These are phyloP conservation scores for Metacarcinus magister DNA, from an alignment of 2,888 invertebrate genomes.

Conservation along the genomic window DNA sequence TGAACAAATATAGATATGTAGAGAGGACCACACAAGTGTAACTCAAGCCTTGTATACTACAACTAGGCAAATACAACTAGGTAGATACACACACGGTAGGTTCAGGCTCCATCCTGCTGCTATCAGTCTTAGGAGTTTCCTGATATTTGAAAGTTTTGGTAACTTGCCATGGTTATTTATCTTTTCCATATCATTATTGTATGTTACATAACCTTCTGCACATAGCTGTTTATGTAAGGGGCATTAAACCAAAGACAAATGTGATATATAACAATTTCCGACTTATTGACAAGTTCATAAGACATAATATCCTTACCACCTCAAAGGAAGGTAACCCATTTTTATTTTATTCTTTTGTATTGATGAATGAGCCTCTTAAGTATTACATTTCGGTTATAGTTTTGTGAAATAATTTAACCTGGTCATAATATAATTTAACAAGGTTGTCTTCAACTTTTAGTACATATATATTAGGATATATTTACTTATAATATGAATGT, in stretches of 20 bases:
- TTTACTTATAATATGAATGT: constrained; percentile 22
- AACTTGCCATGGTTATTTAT: not conserved
- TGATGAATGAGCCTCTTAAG: not conserved
- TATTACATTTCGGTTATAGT: not conserved
- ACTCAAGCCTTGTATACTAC: too few relatives aligned
- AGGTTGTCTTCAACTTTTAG: not conserved
- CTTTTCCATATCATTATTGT: not conserved
- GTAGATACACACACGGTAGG: not conserved
- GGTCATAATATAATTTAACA: not conserved
- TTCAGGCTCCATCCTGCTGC: constrained; percentile 18
- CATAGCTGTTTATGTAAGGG: not conserved
- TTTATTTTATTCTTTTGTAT: not conserved
- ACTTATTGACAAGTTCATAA: not conserved
- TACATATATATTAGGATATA: not conserved
- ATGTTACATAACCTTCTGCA: not conserved
- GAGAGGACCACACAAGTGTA: too few relatives aligned
- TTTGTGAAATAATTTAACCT: not conserved
- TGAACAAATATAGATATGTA: too few relatives aligned
- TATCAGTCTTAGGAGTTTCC: not conserved
- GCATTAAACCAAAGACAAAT: constrained; percentile 66
- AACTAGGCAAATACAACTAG: not conserved
- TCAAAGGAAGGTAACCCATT: not conserved
- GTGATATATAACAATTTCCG: constrained; percentile 6
- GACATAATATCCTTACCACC: not conserved
- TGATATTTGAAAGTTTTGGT: not conserved